Base-by-base conservation (phyloP, 1,140 invertebrate genomes). In the Steinernema feltiae region DNA sequence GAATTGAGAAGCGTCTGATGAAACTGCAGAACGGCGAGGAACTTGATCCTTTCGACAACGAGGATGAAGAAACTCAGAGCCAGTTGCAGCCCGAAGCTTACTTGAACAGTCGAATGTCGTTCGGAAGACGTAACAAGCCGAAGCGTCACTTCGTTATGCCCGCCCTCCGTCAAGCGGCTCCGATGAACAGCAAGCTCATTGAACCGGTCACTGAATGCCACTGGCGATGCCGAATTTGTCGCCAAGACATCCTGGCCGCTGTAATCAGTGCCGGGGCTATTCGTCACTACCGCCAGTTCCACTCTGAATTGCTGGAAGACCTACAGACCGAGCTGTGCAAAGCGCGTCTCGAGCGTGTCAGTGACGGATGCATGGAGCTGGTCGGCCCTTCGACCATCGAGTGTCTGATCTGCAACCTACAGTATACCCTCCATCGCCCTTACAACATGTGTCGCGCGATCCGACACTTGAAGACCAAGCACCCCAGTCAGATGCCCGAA, bases 241-340 rank as follows among this genome's bases (percentile, higher is more conserved):
- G 71, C 24, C 29, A 48, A 15, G 82, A 85, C 71, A 83, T 83
- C 72, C 73, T 81, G 30, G 82, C 83, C 27, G 82, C 82, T 46
- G 82, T 83, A 21, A 83, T 83, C 69, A 85, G 83, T 71, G 82
- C 82, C n/a, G 83, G 83, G 0, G 82, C 83, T 1, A 83, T 83
- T 32, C 69, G 75, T 32, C 82, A 83, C 74, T 83, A 74, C 72
- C 80, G 82, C 48, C 27, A 72, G 17, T 48, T 46, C 29, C 82
- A 83, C 76, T 70, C 69, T 15, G 69, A 71, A 18, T 46, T 81
- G 30, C 69, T 84, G 53, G 71, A 83, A 21, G 63, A 35, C 18
- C 69, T 85, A 27, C 82, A 80, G 31, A 63, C 69, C 18, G 80
- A 81, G 35, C 41, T 81, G 1, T 81, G 79, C 29, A 81, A 80